Evolutionary conservation across 2,888 invertebrate species (phyloP).

Genomic region (Cataglyphis livida): DNA sequence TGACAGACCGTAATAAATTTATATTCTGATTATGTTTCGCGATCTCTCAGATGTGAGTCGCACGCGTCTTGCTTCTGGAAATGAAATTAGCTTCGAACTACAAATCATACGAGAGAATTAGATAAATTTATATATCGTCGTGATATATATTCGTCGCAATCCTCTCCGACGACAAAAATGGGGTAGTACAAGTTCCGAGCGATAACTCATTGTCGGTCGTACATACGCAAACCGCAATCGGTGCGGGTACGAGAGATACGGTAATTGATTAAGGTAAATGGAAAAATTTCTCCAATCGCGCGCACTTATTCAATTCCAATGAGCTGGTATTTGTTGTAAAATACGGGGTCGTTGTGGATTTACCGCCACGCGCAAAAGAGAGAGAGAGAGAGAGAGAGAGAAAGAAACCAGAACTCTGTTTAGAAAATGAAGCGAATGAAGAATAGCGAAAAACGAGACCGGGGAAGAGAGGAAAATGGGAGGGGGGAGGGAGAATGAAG

Average conservation of each 20-base stretch:
- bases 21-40: not conserved
- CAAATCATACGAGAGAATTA: constrained; percentile 20
- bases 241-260: constrained; percentile 34
- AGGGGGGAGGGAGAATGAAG: not conserved
- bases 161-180: constrained; percentile 39
- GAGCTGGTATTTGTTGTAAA: constrained; percentile 33
- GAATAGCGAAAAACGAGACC: constrained; percentile 36
- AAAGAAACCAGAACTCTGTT: constrained; percentile 3
- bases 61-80: not conserved
- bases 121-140: constrained; percentile 37
- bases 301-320: constrained; percentile 16
- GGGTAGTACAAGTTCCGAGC: constrained; percentile 12
- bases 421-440: constrained; percentile 43
- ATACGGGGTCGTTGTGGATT: constrained; percentile 26
- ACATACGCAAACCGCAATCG: constrained; percentile 30
- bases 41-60: constrained; percentile 5
- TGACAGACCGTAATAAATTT: constrained; percentile 27
- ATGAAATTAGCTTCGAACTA: constrained; percentile 18
- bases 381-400: no score
- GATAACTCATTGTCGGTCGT: constrained; percentile 48
- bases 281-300: constrained; percentile 45
- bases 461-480: not conserved
- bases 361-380: not conserved
- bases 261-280: constrained; percentile 54
- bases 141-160: constrained; percentile 20